Base-by-base conservation (phyloP, 1,140 invertebrate genomes). In the Trachymyrmex cornetzi region DNA sequence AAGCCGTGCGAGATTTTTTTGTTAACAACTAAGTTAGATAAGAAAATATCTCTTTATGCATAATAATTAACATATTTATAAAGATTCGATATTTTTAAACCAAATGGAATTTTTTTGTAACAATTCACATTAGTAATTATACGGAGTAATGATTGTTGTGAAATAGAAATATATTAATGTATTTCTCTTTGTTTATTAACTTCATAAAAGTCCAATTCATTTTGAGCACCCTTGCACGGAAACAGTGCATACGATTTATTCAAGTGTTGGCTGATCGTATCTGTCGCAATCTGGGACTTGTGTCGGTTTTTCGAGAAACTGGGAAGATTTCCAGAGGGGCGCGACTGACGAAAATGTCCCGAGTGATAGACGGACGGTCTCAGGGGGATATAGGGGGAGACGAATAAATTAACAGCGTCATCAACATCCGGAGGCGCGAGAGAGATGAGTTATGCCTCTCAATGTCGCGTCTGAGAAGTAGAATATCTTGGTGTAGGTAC, bases 391-490 rank as follows among this genome's bases (percentile, higher is more conserved):
- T 14, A 16, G 19, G 7, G 14, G 55, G 44, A 75, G 72, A 24
- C 34, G 30, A 44, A 87, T 87, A 87, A 87, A 89, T 87, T 87
- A 88, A 79, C 74, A 64, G 38, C 22, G 34, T 67, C 74, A 66
- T 79, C 74, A 71, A 79, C 74, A 79, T 66, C 24, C 48, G 27
- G 66, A 55, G 22, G n/a, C 55, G 27, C 7, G 48, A 67, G 72
- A 89, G 87, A 89, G 63, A 87, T 77, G 84, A 88, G 86, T 90
- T 87, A 82, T 77, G 82, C 75, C 82, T 88, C 81, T 88, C 72
- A 85, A 67, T 79, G 66, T 34, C 44, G 44, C 16, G 81, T 80
- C 82, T 74, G 61, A 64, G 77, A 81, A 63, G 50, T 59, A 57
- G 53, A 89, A 7, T 30, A 57, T 87, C 72, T 57, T 50, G 79